Conservation (phyloP, 1,140 invertebrate species). For the Wiebesia pumilae region DNA sequence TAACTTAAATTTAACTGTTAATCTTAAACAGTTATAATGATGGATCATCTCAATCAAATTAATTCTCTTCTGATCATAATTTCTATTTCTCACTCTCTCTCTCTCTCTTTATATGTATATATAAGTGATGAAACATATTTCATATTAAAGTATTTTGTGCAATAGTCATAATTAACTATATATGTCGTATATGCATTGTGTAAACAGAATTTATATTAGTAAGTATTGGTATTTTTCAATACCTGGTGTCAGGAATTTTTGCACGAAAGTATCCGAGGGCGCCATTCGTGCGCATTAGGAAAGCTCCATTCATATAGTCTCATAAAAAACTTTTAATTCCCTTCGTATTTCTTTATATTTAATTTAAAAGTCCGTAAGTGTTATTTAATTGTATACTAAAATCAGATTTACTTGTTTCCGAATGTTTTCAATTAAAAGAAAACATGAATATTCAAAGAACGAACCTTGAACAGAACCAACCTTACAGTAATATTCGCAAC, state of each 20-base stretch:
- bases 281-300: too few species aligned
- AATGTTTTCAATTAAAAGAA: background rate
- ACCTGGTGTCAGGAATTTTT: too few species aligned
- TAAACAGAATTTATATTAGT: too few species aligned
- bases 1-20: background rate
- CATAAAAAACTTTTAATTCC: too few species aligned
- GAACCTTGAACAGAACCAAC: background rate
- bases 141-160: too few species aligned
- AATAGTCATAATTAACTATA: too few species aligned
- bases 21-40: background rate
- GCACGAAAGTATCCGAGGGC: too few species aligned
- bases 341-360: too few species aligned
- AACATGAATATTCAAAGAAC: background rate
- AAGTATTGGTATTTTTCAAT: too few species aligned
- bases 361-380: background rate
- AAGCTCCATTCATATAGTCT: too few species aligned
- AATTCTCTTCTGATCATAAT: background rate
- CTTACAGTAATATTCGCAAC: background rate
- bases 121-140: too few species aligned
- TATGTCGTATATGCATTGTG: too few species aligned
- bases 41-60: background rate
- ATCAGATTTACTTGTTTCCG: background rate
- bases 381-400: background rate
- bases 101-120: background rate
- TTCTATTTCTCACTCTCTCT: background rate